Evolutionary conservation across 2,797 vertebrate genomes (phyloP).

Genomic region (Dryobates pubescens): DNA sequence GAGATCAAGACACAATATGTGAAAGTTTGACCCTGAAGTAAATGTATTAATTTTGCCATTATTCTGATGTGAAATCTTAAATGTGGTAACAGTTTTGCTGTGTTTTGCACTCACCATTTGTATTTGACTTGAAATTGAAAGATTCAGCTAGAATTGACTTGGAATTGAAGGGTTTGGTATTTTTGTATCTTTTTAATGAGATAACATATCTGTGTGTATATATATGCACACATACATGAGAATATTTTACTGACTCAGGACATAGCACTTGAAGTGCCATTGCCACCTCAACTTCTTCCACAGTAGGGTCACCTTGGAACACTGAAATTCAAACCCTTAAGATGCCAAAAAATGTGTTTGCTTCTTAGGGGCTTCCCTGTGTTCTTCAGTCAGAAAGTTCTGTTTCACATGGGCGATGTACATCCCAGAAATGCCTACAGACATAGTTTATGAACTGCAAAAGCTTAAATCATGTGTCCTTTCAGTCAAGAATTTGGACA

Average conservation of each 20-base stretch:
- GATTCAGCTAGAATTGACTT: neutral
- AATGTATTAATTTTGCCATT: neutral
- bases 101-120: neutral
- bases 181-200: neutral
- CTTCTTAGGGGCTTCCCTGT: neutral
- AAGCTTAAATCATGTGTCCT: neutral
- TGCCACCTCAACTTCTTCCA: neutral
- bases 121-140: neutral
- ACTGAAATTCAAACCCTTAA: neutral
- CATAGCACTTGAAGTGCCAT: neutral
- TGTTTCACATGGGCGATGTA: neutral
- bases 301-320: neutral
- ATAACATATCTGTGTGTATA: neutral
- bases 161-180: neutral
- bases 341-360: neutral
- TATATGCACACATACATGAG: neutral
- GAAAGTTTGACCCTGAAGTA: neutral
- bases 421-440: neutral
- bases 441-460: neutral
- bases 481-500: neutral
- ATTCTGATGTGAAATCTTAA: neutral
- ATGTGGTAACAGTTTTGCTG: neutral
- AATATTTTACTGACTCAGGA: neutral
- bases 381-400: neutral
- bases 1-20: neutral